Evolutionary conservation across 2,113 vertebrate genomes (phyloP).

Genomic region (Accipiter cooperii): DNA sequence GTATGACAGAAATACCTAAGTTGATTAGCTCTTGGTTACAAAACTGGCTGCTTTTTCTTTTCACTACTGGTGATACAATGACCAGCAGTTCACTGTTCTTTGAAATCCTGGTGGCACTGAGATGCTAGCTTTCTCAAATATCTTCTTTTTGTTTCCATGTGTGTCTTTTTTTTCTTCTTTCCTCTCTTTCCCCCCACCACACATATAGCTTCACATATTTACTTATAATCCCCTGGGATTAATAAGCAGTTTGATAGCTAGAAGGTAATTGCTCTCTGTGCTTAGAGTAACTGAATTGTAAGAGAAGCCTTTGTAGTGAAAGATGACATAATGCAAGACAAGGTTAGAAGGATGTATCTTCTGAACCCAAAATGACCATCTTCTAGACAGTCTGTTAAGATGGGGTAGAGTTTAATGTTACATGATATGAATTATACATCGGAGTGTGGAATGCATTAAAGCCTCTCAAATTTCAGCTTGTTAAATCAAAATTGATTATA

Average conservation of each 20-base stretch:
- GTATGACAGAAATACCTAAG: not conserved
- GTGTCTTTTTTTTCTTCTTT: not conserved
- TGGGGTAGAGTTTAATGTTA: not conserved
- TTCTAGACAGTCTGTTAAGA: not conserved
- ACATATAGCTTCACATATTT: not conserved
- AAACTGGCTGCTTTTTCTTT: not conserved
- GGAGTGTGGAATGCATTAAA: not conserved
- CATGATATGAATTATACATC: not conserved
- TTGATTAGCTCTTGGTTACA: not conserved
- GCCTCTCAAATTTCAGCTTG: not conserved
- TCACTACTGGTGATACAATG: not conserved
- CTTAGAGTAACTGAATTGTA: not conserved
- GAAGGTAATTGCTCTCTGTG: not conserved
- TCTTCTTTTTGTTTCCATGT: not conserved
- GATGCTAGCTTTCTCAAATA: not conserved
- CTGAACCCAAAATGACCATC: not conserved
- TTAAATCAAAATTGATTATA: not conserved
- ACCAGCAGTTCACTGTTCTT: not conserved
- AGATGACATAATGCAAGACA: not conserved
- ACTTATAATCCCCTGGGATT: not conserved
- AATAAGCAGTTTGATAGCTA: not conserved
- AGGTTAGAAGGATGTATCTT: not conserved
- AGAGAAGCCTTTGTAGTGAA: not conserved
- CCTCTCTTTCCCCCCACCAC: accelerated
- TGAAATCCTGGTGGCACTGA: not conserved